phyloP scores from a whole-genome alignment of 2,888 invertebrate genomes.

The Leucozona laternaria region DNA sequence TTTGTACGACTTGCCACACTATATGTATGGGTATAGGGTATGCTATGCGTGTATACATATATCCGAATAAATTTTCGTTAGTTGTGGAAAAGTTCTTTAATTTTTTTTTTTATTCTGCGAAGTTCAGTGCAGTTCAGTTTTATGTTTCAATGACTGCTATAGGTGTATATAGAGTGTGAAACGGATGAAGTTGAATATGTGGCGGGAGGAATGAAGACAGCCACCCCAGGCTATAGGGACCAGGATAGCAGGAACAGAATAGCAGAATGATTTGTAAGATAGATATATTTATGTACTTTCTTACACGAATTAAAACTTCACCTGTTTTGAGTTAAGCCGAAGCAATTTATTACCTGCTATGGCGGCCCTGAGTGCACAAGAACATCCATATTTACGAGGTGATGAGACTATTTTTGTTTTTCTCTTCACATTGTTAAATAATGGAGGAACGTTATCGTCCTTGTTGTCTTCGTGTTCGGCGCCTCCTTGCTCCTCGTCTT shows the following conservation, averaged over 20 bases:
- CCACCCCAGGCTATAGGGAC: neutral
- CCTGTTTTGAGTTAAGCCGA: conserved; percentile 48
- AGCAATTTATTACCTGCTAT: conserved; percentile 52
- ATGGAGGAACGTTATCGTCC: conserved; percentile 34
- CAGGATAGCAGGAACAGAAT: neutral
- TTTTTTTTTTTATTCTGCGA: neutral
- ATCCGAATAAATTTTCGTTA: conserved; percentile 65
- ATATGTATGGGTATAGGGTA: neutral
- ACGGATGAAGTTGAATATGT: neutral
- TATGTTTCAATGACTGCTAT: conserved; percentile 30
- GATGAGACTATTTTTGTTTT: conserved; percentile 39
- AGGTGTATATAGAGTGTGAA: conserved; percentile 26
- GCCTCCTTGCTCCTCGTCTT: neutral
- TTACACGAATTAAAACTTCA: conserved; percentile 58
- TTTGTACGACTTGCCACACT: conserved; percentile 5
- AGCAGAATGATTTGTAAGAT: conserved; percentile 41
- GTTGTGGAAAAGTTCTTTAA: conserved; percentile 37
- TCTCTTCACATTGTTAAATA: conserved; percentile 39
- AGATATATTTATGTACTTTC: conserved; percentile 30
- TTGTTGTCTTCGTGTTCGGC: neutral
- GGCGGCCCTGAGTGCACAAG: conserved; percentile 34
- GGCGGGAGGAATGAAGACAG: neutral
- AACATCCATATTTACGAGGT: conserved; percentile 57
- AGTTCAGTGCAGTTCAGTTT: conserved; percentile 10
- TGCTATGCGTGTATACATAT: neutral